phyloP scores from a whole-genome alignment of 2,797 vertebrate genomes.

The Sebastes matsubarae region DNA sequence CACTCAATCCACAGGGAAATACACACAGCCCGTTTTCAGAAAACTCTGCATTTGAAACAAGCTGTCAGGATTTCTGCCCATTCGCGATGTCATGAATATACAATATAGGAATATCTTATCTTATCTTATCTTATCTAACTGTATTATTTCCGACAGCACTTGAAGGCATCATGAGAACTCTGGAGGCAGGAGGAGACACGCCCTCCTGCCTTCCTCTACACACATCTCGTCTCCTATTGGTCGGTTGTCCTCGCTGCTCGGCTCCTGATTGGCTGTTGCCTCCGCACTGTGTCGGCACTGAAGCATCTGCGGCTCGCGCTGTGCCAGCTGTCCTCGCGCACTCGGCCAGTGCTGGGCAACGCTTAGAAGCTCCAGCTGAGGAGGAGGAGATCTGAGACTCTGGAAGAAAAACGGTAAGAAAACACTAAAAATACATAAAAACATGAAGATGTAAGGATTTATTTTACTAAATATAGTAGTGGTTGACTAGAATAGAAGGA shows the following conservation, averaged over 20 bases:
- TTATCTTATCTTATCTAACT: no score
- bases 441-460: neutral
- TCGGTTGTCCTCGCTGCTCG: neutral
- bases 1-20: no score
- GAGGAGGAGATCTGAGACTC: conserved; percentile 15
- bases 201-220: no score
- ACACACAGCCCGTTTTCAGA: no score
- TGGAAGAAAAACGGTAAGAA: conserved; percentile 44
- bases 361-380: conserved; percentile 4
- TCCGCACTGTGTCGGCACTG: neutral
- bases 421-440: neutral
- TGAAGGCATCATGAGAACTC: conserved; percentile 41
- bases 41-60: no score
- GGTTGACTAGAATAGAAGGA: neutral
- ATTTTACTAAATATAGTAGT: no score
- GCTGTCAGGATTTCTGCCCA: no score
- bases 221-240: conserved; percentile 61
- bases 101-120: no score
- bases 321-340: conserved; percentile 76
- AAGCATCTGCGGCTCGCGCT: conserved; percentile 71
- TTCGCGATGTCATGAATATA: no score
- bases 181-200: neutral
- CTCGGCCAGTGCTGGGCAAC: conserved; percentile 56
- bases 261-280: conserved; percentile 58
- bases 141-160: neutral